Evolutionary conservation across 2,888 invertebrate species (phyloP).

Genomic region (Rotaria macrura): DNA sequence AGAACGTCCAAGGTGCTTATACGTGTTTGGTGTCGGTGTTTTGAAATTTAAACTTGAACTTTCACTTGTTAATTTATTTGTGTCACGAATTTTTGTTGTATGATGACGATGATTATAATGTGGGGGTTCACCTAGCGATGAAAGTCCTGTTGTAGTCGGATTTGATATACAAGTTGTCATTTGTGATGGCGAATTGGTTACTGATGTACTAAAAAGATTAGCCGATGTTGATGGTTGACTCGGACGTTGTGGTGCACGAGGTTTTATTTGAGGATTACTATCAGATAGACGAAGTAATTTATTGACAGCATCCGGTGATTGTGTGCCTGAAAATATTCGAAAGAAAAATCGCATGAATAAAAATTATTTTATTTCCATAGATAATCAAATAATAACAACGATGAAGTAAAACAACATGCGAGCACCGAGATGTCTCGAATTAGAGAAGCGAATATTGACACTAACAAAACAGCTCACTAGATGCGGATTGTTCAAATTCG

Average conservation of each 20-base stretch:
- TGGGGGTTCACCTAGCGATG: neutral
- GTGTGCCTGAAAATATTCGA: neutral
- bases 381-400: too few relatives aligned
- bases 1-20: neutral
- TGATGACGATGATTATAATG: neutral
- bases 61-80: conserved; percentile 9
- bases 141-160: neutral
- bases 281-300: neutral
- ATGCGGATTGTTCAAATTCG: too few relatives aligned
- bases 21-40: neutral
- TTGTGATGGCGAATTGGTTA: neutral
- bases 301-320: conserved; percentile 7
- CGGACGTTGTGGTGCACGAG: neutral
- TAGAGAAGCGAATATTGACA: too few relatives aligned
- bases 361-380: too few relatives aligned
- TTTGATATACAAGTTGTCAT: neutral
- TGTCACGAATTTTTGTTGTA: neutral
- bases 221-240: neutral
- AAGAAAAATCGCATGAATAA: too few relatives aligned
- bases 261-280: neutral
- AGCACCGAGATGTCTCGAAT: too few relatives aligned
- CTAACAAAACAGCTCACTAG: too few relatives aligned
- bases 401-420: too few relatives aligned
- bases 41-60: conserved; percentile 16
- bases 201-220: neutral